Base-by-base conservation (phyloP, 2,888 invertebrate species). In the Drosophila peninsularis region DNA sequence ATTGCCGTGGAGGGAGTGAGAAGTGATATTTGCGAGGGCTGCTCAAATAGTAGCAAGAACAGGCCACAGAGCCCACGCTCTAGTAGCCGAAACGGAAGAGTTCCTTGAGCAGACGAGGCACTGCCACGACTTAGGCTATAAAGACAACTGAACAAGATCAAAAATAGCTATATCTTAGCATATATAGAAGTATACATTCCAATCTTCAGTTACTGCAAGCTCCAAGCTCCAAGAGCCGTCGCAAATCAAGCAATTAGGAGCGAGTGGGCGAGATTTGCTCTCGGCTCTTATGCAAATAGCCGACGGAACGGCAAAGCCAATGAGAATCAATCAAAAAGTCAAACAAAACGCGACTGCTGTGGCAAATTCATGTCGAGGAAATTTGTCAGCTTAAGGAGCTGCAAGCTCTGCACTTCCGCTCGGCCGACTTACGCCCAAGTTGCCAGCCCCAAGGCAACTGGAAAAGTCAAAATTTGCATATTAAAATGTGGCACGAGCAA, bases 401-500 rank as follows among this genome's bases (percentile, higher is more conserved):
- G 52, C 45, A 41, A 47, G 30, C 30, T 42, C 52, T 49, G 41
- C 27, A 32, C 61, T 74, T 71, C 62, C 75, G 71, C 60, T 78
- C 56, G 71, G 62, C 57, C 82, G 68, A 75, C 57, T 78, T 69
- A 45, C 36, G 21, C 57, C 50, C 39, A 44, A 77, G 32, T 30
- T 49, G 39, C 32, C 62, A 71, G 61, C 34, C 21, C 42, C 21
- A 42, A 42, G 21, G 5, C n/a, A 3, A 27, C 2, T n/a, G 5
- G 9, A 24, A 14, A 44, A 44, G 27, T 24, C 2, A 39, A 65
- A 60, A 82, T 82, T 84, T 78, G 72, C 83, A 86, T 83, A 70
- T 72, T 50, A 30, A 55, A 62, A 49, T 56, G 39, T 42, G n/a
- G 45, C 4, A 37, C 5, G 37, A 45, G 36, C 37, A 57, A 42